Conservation (phyloP, 2,113 vertebrate genomes). For the Meriones unguiculatus region DNA sequence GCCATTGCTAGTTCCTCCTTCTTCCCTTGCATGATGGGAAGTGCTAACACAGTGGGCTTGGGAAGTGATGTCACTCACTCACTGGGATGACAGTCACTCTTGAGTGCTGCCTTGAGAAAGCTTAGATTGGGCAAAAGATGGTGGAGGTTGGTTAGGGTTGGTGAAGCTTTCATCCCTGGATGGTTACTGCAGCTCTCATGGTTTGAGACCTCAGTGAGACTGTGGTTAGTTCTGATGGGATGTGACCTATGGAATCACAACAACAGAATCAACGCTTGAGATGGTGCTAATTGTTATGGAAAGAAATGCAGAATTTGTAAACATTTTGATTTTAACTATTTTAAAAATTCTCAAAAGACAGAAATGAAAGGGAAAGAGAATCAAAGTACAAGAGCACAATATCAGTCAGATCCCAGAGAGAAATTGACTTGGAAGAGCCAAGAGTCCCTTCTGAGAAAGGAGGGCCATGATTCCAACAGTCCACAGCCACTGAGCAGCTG, state of each 20-base stretch:
- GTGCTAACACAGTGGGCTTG: not conserved
- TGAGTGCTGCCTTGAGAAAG: not conserved
- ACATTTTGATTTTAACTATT: not conserved
- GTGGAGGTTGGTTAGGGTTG: not conserved
- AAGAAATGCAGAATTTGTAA: not conserved
- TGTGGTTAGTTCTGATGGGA: not conserved
- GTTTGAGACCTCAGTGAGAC: not conserved
- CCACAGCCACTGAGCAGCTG: not conserved
- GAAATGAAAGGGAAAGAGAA: not conserved
- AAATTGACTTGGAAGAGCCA: not conserved
- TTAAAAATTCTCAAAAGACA: not conserved
- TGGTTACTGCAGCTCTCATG: not conserved
- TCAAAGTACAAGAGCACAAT: not conserved
- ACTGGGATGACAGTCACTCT: not conserved
- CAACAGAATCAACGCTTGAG: not conserved
- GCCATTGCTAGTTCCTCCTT: not conserved
- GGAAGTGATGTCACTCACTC: not conserved
- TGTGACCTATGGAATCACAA: not conserved
- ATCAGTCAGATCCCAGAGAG: not conserved
- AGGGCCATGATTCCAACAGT: accelerated
- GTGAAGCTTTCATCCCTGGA: not conserved
- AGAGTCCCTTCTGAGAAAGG: not conserved
- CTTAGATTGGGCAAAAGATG: not conserved
- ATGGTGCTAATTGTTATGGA: not conserved
- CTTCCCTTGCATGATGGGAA: not conserved